Evolutionary conservation across 2,113 vertebrate species (phyloP), one percentile per base, ranked within the genome.

Genomic region (Rhinolophus sinicus): DNA sequence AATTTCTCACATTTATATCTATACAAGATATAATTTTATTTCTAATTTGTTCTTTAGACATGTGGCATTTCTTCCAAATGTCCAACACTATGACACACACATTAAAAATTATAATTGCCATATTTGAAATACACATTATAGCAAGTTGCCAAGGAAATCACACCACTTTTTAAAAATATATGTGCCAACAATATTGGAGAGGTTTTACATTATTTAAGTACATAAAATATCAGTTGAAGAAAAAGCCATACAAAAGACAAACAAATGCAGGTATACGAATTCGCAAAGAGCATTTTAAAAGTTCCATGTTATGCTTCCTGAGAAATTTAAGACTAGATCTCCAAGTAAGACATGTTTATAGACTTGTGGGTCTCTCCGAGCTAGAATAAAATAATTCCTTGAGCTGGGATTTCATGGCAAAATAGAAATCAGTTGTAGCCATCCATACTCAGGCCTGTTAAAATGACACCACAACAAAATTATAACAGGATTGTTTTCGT

Each of bases 41-140:
- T 83, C 83, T 90, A 73, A 76, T 92, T 91, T 96, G 47, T 80
- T 94, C n/a, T 83, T 38, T 84, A 56, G 73, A 70, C 77, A 94
- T 84, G 15, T 96, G 47, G 2, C 5, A 12, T 33, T 88, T 38
- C 92, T 93, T 26, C 28, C 86, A 95, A 92, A 62, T 54, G 84
- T 80, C 19, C 92, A 88, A n/a, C 75, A 56, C 30, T 70, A 15
- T 87, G 33, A 90, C 21, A 11, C 47, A 76, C 8, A 87, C 65
- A 75, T 93, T 91, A 94, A 54, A 8, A 96, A 52, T 52, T 86
- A 62, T 44, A 83, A 84, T 73, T 80, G 60, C 22, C 0, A 0
- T 77, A 82, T 50, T 50, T 3, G 21, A 93, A 93, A 81, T 26
- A 64, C 0, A 54, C 30, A 85, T 33, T 72, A 28, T 0, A n/a